These are phyloP conservation scores for Drosophila melanosoma DNA, from an alignment of 2,888 invertebrate genomes.

Conservation along the genomic window DNA sequence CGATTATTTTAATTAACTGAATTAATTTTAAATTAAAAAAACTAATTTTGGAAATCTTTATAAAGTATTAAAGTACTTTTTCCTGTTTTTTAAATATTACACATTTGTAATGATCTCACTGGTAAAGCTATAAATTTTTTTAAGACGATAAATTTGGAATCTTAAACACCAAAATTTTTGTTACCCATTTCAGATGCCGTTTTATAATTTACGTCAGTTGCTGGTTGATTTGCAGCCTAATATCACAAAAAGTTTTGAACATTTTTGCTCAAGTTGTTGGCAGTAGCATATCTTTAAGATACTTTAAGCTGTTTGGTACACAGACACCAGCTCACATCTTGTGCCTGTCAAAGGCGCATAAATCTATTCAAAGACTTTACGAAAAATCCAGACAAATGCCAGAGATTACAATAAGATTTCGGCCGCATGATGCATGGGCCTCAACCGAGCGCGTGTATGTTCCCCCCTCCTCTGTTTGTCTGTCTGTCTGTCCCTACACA, in stretches of 20 bases:
- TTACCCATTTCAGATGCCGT: background rate
- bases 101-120: background rate
- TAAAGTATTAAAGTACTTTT: background rate
- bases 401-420: conserved; percentile 82
- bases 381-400: conserved; percentile 82
- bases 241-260: conserved; percentile 14
- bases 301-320: conserved; percentile 63
- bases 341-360: conserved; percentile 78
- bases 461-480: conserved; percentile 1
- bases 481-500: conserved; percentile 32
- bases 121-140: background rate
- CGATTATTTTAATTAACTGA: background rate
- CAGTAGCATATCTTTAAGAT: conserved; percentile 63
- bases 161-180: background rate
- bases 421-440: conserved; percentile 78
- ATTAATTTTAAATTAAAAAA: background rate
- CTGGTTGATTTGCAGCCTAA: background rate
- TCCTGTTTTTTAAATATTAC: background rate
- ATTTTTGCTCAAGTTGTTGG: conserved; percentile 27
- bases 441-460: conserved; percentile 54
- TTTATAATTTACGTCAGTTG: background rate
- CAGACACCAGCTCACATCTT: conserved; percentile 72
- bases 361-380: conserved; percentile 81
- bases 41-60: background rate
- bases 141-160: background rate